These are phyloP conservation scores for Macroteleia sp. DNA, from an alignment of 2,888 invertebrate genomes.

Conservation along the genomic window DNA sequence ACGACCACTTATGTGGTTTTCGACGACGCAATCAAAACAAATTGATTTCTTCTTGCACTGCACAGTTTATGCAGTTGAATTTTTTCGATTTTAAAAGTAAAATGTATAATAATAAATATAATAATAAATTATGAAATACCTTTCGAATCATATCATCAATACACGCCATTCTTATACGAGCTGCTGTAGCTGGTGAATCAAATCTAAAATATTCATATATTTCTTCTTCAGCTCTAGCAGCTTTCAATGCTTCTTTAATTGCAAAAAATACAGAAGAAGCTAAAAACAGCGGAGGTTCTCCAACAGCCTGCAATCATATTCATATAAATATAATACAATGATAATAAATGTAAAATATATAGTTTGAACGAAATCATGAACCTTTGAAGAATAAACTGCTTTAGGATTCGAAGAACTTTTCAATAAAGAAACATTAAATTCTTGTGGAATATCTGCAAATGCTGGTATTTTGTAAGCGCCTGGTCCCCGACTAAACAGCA, in stretches of 20 bases:
- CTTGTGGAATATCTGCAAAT: constrained; percentile 94
- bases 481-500: constrained; percentile 93
- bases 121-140: too few species aligned
- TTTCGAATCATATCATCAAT: constrained; percentile 91
- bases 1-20: too few species aligned
- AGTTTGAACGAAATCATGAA: constrained; percentile 10
- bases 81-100: too few species aligned
- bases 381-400: constrained; percentile 98
- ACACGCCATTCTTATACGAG: constrained; percentile 95
- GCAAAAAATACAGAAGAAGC: constrained; percentile 95
- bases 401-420: constrained; percentile 95
- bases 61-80: too few species aligned
- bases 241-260: constrained; percentile 93
- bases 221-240: constrained; percentile 90
- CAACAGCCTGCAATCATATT: constrained; percentile 90
- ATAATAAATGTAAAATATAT: too few species aligned
- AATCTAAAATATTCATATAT: constrained; percentile 86
- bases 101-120: too few species aligned
- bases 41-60: too few species aligned
- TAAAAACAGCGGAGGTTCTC: constrained; percentile 97
- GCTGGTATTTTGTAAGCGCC: constrained; percentile 97
- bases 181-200: constrained; percentile 94
- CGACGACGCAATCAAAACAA: too few species aligned
- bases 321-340: too few species aligned
- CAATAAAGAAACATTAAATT: constrained; percentile 96